Base-by-base conservation (phyloP, 2,888 invertebrate genomes). In the Tolmerus cingulatus region DNA sequence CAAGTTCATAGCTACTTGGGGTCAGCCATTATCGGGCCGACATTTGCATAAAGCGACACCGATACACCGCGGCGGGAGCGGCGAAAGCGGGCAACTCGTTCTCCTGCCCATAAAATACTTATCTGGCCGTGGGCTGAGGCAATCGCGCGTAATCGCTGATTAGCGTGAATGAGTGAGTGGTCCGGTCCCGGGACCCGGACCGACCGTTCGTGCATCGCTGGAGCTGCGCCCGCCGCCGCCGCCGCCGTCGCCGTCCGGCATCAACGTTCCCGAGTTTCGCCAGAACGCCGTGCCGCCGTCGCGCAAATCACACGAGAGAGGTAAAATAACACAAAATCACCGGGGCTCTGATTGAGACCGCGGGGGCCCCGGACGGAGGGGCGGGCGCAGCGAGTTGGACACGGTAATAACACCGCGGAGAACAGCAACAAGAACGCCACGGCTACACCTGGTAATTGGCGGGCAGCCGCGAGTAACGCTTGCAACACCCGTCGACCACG, bases 381-480 rank as follows among this genome's bases (percentile, higher is more conserved):
- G 51, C n/a, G 1, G n/a, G 51, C 19, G n/a, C 74, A 66, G 19
- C 66, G 43, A 66, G 43, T 74, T 74, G 55, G 30, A 84, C 84
- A 84, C 84, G 84, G 40, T 51, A 74, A 34, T 55, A 74, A 84
- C 84, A 84, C 16, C 74, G 43, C 74, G 66, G 74, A 19, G 74
- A 84, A 37, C 43, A 74, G 84, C 84, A 74, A 57, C 57, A 55
- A 84, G 74, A 84, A 84, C 40, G 43, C 84, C 23, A 74, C 74
- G 84, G 40, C 40, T 84, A 40, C 66, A 74, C 84, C 84, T 74
- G 84, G 84, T 84, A 84, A 84, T 84, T 84, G 84, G 37, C 82
- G 37, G 40, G 66, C 84, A 84, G 84, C 37, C 84, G 34, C 43
- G 84, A 40, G 74, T 40, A 84, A 57, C 84, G 43, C 84, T 40